These are phyloP conservation scores for Atherinomorus stipes DNA, from an alignment of 2,113 vertebrate species.

Conservation along the genomic window DNA sequence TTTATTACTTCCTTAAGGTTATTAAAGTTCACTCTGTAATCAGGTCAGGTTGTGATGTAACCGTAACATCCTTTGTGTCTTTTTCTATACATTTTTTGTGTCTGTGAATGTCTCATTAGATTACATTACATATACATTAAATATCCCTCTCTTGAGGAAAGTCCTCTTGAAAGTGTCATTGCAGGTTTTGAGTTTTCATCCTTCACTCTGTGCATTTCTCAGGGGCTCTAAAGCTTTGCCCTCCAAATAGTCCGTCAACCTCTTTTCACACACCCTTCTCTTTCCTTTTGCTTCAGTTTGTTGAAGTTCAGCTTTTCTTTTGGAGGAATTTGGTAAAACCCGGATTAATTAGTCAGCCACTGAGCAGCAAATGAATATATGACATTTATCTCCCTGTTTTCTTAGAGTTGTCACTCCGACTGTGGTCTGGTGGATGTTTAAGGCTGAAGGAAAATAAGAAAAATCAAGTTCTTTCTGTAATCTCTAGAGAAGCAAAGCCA, in stretches of 20 bases:
- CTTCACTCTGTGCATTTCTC: constrained; percentile 1
- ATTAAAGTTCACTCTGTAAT: too few relatives aligned
- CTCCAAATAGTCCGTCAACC: constrained; percentile 6
- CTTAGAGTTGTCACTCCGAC: constrained; percentile 47
- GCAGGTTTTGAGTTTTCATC: constrained; percentile 1
- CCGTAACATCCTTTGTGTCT: too few relatives aligned
- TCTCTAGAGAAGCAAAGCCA: constrained; percentile 67
- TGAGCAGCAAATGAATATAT: constrained; percentile 43
- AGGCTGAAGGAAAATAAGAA: constrained; percentile 52
- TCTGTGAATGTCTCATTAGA: background rate
- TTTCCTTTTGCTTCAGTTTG: background rate
- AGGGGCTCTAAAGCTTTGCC: constrained; percentile 17
- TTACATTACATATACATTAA: too few relatives aligned
- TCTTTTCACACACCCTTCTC: background rate
- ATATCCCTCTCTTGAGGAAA: background rate
- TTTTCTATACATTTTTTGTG: too few relatives aligned
- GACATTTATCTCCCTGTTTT: constrained; percentile 19
- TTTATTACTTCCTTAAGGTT: background rate
- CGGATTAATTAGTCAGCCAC: constrained; percentile 44
- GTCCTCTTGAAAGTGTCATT: background rate
- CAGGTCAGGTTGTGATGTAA: too few relatives aligned
- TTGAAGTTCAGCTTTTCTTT: constrained; percentile 31
- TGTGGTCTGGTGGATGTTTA: constrained; percentile 38
- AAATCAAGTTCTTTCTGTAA: constrained; percentile 74
- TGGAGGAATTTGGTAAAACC: constrained; percentile 28